Percentiles rank a stretch among this genome's conserved stretches.
Evolutionary conservation across 2,888 invertebrate genomes (phyloP).

Genomic region (Hemistola chrysoprasaria): DNA sequence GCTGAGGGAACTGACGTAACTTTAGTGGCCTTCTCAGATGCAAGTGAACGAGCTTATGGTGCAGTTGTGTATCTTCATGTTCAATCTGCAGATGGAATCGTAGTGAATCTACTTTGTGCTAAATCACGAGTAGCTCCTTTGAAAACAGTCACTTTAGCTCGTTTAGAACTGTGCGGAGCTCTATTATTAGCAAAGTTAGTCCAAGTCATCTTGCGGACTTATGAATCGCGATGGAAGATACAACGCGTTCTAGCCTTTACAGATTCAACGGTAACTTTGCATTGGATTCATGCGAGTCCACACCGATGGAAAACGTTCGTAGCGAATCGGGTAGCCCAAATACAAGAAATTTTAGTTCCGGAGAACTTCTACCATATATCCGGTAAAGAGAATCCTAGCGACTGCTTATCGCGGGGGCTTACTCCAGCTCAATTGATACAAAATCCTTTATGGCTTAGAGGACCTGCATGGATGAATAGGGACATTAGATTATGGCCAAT

Average conservation of each 20-base stretch:
- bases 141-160: slow-evolving; percentile 5
- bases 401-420: slow-evolving; percentile 21
- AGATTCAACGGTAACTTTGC: slow-evolving; percentile 17
- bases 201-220: neutral
- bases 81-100: neutral
- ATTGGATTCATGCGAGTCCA: slow-evolving; percentile 20
- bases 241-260: slow-evolving; percentile 14
- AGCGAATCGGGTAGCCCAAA: slow-evolving; percentile 14
- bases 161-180: slow-evolving; percentile 12
- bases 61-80: slow-evolving; percentile 6
- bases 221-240: neutral
- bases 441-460: slow-evolving; percentile 11
- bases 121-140: slow-evolving; percentile 18
- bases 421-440: slow-evolving; percentile 7
- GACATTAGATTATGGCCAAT: neutral
- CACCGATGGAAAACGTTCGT: slow-evolving; percentile 21
- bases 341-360: slow-evolving; percentile 5
- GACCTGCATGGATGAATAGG: slow-evolving; percentile 7
- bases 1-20: neutral
- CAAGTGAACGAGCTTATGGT: slow-evolving; percentile 16
- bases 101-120: slow-evolving; percentile 6
- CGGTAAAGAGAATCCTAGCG: slow-evolving; percentile 20
- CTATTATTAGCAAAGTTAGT: slow-evolving; percentile 16
- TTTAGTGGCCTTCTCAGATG: slow-evolving; percentile 19
- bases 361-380: slow-evolving; percentile 11